Evolutionary conservation across 2,888 invertebrate genomes (phyloP).

Genomic region (Mythimna impura): DNA sequence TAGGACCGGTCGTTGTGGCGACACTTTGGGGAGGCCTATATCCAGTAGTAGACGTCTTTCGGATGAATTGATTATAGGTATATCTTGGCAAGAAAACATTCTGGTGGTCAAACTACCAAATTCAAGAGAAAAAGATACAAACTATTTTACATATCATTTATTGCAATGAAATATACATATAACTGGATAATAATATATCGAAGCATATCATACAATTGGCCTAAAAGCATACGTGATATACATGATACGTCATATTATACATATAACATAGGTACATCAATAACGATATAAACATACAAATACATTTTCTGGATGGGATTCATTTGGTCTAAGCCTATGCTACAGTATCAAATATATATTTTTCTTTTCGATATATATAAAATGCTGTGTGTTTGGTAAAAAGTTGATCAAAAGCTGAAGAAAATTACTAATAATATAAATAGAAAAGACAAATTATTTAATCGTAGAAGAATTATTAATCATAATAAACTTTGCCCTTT

Average conservation of each 20-base stretch:
- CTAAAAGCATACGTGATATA: slow-evolving; percentile 48
- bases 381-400: slow-evolving; percentile 25
- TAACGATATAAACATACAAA: slow-evolving; percentile 66
- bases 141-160: slow-evolving; percentile 55
- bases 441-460: neutral
- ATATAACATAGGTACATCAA: slow-evolving; percentile 29
- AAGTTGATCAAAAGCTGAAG: neutral
- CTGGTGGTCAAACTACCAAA: neutral
- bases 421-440: neutral
- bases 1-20: neutral
- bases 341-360: slow-evolving; percentile 79
- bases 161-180: slow-evolving; percentile 64
- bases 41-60: neutral
- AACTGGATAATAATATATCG: slow-evolving; percentile 38
- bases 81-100: neutral
- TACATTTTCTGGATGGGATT: slow-evolving; percentile 72
- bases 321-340: slow-evolving; percentile 82
- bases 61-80: neutral
- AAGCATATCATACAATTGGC: slow-evolving; percentile 56
- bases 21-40: neutral
- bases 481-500: neutral
- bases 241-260: slow-evolving; percentile 38
- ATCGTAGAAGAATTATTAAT: neutral
- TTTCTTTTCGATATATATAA: slow-evolving; percentile 59
- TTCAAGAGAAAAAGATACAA: slow-evolving; percentile 15